Evolutionary conservation across 2,797 vertebrate species (phyloP).

Genomic region (Zalophus californianus): DNA sequence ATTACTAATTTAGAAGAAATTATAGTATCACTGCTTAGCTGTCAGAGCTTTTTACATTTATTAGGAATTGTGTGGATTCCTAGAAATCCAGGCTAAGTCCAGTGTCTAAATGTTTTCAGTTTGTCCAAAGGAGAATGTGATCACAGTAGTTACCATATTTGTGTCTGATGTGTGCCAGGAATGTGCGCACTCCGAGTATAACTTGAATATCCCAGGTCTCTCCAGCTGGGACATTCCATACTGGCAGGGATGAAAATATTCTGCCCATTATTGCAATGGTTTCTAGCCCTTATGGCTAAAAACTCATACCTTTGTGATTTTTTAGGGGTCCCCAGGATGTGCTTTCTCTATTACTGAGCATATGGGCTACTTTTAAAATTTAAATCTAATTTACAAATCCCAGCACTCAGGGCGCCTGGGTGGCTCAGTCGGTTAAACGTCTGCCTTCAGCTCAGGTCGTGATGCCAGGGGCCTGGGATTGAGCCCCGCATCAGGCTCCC

Average conservation of each 20-base stretch:
- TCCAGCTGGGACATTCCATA: background rate
- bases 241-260: background rate
- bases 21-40: background rate
- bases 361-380: conserved; percentile 18
- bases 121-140: background rate
- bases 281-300: background rate
- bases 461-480: too few species aligned
- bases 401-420: background rate
- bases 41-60: conserved; percentile 39
- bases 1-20: conserved; percentile 40
- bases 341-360: background rate
- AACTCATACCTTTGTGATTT: background rate
- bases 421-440: background rate
- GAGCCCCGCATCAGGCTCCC: too few species aligned
- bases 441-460: background rate
- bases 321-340: background rate
- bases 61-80: conserved; percentile 21
- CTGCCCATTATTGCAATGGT: background rate
- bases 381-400: conserved; percentile 52
- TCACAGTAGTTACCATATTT: background rate
- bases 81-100: background rate
- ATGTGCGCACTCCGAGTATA: background rate
- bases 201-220: background rate
- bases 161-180: background rate
- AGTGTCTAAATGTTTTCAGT: conserved; percentile 6